These are phyloP conservation scores for Pelagia noctiluca DNA, from an alignment of 30 jellyfish, hydroid and myxozoan genomes.

Conservation along the genomic window DNA sequence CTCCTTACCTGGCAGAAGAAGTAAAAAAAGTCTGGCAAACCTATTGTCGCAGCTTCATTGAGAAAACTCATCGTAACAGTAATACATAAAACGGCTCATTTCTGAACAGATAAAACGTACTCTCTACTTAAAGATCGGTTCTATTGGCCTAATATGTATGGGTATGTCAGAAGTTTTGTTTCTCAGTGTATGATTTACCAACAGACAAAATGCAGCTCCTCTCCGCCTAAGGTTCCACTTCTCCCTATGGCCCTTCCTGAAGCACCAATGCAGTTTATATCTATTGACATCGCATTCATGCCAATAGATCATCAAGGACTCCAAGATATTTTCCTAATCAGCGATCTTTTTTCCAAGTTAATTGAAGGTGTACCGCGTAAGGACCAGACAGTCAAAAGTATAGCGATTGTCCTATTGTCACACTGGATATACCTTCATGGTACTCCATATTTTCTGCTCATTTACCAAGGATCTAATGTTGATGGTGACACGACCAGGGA, in stretches of 20 bases:
- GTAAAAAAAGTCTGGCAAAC: not conserved
- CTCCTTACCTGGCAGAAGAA: too few relatives aligned
- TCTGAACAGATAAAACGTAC: slow-evolving; percentile 5
- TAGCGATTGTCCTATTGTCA: slow-evolving; percentile 17
- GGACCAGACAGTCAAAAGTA: not conserved
- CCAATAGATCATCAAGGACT: slow-evolving; percentile 20
- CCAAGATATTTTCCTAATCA: not conserved
- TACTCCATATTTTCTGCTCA: slow-evolving; percentile 20
- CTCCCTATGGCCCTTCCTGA: slow-evolving; percentile 44
- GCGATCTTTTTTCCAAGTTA: slow-evolving; percentile 17
- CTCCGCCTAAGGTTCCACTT: slow-evolving; percentile 70
- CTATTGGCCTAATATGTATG: slow-evolving; percentile 63
- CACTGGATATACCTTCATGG: slow-evolving; percentile 26
- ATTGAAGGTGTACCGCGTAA: slow-evolving; percentile 41
- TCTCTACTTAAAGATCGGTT: slow-evolving; percentile 39
- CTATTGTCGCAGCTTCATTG: not conserved
- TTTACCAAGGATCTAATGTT: slow-evolving; percentile 44
- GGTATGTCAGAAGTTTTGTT: slow-evolving; percentile 17
- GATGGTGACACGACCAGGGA: slow-evolving; percentile 40
- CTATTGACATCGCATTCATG: slow-evolving; percentile 35
- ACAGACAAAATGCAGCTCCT: slow-evolving; percentile 46
- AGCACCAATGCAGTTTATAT: slow-evolving; percentile 55
- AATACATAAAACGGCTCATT: slow-evolving; percentile 1
- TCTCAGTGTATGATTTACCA: slow-evolving; percentile 46
- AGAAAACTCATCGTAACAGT: not conserved